phyloP scores from a whole-genome alignment of 2,797 vertebrate genomes.

The Atherinosoma microstoma region DNA sequence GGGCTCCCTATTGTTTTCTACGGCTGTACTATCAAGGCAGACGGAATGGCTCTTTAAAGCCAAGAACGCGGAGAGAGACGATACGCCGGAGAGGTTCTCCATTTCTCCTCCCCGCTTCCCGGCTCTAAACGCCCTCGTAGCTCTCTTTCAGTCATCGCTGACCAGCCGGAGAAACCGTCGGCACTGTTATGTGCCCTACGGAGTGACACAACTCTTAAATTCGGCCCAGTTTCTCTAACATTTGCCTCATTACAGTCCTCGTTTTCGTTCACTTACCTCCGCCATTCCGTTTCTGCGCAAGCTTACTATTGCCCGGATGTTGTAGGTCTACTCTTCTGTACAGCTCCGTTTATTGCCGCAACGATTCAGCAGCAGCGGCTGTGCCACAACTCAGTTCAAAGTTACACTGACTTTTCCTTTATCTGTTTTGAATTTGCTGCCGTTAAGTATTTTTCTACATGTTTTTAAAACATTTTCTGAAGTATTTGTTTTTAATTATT shows the following conservation, averaged over 20 bases:
- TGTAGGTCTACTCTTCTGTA: conserved; percentile 73
- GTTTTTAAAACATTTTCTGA: no score
- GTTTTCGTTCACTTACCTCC: conserved; percentile 87
- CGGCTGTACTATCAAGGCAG: conserved; percentile 60
- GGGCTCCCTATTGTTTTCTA: conserved; percentile 76
- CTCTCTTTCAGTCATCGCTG: conserved; percentile 33
- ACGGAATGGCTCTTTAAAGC: conserved; percentile 81
- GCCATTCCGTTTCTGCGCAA: conserved; percentile 88
- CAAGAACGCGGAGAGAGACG: conserved; percentile 73
- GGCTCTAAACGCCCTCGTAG: conserved; percentile 46
- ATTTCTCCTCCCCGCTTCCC: conserved; percentile 71
- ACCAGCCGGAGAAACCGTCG: conserved; percentile 45
- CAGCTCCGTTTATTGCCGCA: conserved; percentile 75
- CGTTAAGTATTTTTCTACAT: no score
- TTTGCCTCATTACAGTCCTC: conserved; percentile 75
- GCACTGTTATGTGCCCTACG: conserved; percentile 25
- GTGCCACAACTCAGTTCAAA: conserved; percentile 14
- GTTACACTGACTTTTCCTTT: background rate
- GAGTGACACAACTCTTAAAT: conserved; percentile 33
- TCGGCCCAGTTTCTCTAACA: conserved; percentile 48
- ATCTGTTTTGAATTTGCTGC: background rate
- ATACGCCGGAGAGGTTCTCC: conserved; percentile 77
- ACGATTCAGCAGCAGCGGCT: conserved; percentile 50
- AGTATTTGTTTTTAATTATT: background rate
- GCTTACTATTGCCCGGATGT: conserved; percentile 87